phyloP scores from a whole-genome alignment of 2,113 vertebrate genomes.

The Saguinus midas region DNA sequence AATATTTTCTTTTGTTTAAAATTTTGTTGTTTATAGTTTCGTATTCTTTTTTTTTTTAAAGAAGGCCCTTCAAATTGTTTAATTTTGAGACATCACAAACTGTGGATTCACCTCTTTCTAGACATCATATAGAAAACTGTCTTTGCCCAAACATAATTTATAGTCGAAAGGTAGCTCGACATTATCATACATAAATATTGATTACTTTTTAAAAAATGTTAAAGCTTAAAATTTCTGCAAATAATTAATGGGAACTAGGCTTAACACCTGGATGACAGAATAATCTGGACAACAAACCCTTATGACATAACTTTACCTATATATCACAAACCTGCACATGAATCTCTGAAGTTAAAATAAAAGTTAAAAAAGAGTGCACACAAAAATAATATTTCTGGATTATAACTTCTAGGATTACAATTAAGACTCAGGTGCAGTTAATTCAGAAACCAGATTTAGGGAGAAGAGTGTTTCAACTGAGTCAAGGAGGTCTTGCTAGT shows the following conservation, averaged over 20 bases:
- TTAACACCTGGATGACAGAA: too few relatives aligned
- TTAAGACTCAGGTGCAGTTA: background rate
- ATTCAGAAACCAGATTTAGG: constrained; percentile 24
- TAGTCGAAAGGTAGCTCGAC: background rate
- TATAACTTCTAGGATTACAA: constrained; percentile 28
- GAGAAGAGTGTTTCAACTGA: constrained; percentile 6
- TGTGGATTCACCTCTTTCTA: constrained; percentile 25
- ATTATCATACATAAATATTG: constrained; percentile 1
- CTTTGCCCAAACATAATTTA: background rate
- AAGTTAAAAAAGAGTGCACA: too few relatives aligned
- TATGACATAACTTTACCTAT: too few relatives aligned
- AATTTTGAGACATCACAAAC: background rate
- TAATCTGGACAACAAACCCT: too few relatives aligned
- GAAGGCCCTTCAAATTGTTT: background rate
- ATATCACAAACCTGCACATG: too few relatives aligned
- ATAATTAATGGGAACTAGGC: too few relatives aligned
- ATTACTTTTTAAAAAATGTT: background rate
- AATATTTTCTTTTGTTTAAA: constrained; percentile 42
- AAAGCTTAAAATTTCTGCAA: constrained; percentile 39
- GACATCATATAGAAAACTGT: constrained; percentile 21
- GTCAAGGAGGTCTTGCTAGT: background rate
- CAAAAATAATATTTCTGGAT: constrained; percentile 33
- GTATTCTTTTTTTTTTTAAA: constrained; percentile 5
- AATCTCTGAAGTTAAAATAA: too few relatives aligned
- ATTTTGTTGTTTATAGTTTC: constrained; percentile 32